A percentile compares a stretch with the other conserved stretches of the same genome.
Conservation (phyloP, 2,113 vertebrate species). For the Lonchura striata region DNA sequence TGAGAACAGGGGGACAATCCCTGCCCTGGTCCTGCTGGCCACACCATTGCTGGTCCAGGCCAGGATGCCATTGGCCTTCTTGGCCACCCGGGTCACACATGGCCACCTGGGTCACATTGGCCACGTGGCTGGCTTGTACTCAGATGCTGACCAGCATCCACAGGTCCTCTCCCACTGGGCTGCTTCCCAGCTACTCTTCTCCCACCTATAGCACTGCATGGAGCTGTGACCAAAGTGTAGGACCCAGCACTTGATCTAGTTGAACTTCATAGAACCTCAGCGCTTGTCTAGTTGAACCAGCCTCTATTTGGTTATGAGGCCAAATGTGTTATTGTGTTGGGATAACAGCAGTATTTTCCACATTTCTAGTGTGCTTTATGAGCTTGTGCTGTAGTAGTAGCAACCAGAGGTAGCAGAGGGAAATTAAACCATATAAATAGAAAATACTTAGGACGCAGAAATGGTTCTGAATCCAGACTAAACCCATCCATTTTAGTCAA, state of each 20-base stretch:
- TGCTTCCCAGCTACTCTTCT: not conserved
- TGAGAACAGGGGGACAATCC: fast-evolving
- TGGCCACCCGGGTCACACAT: not conserved
- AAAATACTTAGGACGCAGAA: not conserved
- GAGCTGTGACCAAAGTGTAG: not conserved
- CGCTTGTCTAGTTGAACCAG: no score
- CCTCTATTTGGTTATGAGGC: not conserved
- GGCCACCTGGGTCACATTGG: not conserved
- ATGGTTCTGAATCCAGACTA: not conserved
- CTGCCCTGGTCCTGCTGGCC: not conserved
- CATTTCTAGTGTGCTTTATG: not conserved
- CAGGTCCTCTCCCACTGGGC: not conserved
- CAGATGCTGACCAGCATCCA: not conserved
- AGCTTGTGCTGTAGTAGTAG: not conserved
- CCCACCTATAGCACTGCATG: not conserved
- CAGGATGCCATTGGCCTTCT: not conserved
- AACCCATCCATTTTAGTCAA: fast-evolving
- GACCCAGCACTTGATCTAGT: not conserved
- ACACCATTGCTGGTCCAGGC: not conserved
- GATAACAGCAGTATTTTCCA: not conserved
- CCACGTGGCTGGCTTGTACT: not conserved
- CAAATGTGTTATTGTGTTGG: fast-evolving
- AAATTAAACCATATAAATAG: not conserved
- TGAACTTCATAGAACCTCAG: not conserved
- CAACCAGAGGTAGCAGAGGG: not conserved